A percentile compares a stretch with the other conserved stretches of the same genome.
Evolutionary conservation across 2,888 invertebrate species (phyloP).

Genomic region (Melanotus villosus): DNA sequence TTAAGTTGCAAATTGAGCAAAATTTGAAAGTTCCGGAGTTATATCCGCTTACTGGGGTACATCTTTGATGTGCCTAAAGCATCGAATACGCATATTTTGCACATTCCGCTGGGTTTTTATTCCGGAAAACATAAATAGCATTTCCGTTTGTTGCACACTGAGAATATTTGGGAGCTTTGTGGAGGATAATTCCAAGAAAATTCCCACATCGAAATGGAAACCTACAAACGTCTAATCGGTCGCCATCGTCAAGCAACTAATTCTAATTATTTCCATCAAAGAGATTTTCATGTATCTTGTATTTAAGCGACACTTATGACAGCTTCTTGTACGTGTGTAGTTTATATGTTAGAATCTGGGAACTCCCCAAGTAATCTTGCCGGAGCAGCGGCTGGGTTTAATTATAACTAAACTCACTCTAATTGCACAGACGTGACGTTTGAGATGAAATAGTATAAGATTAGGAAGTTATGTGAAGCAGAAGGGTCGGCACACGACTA

Average conservation of each 20-base stretch:
- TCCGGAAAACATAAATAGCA: conserved; percentile 15
- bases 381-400: conserved; percentile 34
- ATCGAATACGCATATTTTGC: conserved; percentile 5
- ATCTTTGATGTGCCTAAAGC: conserved; percentile 7
- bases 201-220: too few relatives aligned
- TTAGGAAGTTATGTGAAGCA: conserved; percentile 32
- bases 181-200: too few relatives aligned
- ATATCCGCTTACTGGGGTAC: conserved; percentile 2
- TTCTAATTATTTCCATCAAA: conserved; percentile 6
- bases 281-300: conserved; percentile 3
- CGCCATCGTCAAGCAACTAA: too few relatives aligned
- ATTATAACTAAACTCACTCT: conserved; percentile 44
- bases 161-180: conserved; percentile 5
- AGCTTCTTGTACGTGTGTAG: conserved; percentile 26
- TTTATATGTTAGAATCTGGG: conserved; percentile 35
- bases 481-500: conserved; percentile 22
- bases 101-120: conserved; percentile 17
- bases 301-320: conserved; percentile 33
- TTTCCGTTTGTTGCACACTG: background rate
- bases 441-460: conserved; percentile 38
- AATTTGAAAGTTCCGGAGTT: conserved; percentile 6
- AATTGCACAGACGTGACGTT: conserved; percentile 43
- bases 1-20: conserved; percentile 16
- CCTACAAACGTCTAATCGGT: too few relatives aligned
- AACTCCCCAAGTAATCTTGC: conserved; percentile 42